Conservation (phyloP, 2,113 vertebrate species). For the Daphoenositta chrysoptera region DNA sequence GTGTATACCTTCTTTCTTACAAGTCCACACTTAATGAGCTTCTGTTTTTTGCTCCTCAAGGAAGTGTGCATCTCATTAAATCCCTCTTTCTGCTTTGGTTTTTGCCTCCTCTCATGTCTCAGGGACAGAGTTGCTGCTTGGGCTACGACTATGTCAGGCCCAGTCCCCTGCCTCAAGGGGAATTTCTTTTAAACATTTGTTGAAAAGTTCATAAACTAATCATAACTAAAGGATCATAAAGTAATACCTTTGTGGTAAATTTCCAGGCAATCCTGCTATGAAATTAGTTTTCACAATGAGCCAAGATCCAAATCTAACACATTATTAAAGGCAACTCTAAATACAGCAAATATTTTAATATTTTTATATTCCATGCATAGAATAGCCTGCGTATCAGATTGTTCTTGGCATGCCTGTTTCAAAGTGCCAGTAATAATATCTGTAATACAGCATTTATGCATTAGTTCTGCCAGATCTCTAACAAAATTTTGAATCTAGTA, state of each 20-base stretch:
- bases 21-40: neutral
- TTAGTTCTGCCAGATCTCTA: neutral
- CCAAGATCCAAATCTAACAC: neutral
- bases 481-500: neutral
- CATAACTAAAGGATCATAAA: neutral
- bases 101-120: neutral
- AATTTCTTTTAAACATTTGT: neutral
- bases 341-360: neutral
- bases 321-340: neutral
- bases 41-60: neutral
- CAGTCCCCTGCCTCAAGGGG: neutral
- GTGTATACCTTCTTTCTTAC: neutral
- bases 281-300: neutral
- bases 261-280: neutral
- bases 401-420: neutral
- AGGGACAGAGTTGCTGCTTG: neutral
- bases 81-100: neutral
- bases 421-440: neutral
- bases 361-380: neutral
- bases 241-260: neutral
- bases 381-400: neutral
- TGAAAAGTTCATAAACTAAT: neutral
- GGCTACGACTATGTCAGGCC: neutral
- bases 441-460: neutral
- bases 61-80: neutral